Evolutionary conservation across 2,888 invertebrate genomes (phyloP), one percentile per base, ranked within the genome.

Genomic region (Andrena haemorrhoa): DNA sequence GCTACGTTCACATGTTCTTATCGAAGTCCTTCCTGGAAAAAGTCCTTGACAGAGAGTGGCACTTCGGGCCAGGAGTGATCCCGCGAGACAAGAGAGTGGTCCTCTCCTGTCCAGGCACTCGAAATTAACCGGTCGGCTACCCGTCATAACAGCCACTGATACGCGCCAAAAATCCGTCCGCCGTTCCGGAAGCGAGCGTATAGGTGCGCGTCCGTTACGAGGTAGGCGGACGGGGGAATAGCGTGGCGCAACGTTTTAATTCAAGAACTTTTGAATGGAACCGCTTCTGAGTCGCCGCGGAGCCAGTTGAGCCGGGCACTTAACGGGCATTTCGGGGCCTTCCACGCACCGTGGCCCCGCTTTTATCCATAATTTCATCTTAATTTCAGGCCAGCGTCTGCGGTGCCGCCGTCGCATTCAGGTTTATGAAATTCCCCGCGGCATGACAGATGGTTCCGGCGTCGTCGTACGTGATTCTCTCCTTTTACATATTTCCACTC

Each of bases 21-120:
- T 90, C 90, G 86, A 88, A 90, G 84, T 90, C 84, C 87, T 90
- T 90, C 90, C 84, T 78, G 83, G 90, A 90, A 90, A 86, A 86
- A 85, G 84, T 87, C 82, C 89, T 90, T 84, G 87, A 65, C 80
- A 71, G 78, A 68, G 82, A 84, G 84, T 83, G 86, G 82, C 82
- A 79, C 83, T 88, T 78, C 68, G 79, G 69, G 77, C 69, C 69
- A 70, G 64, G 70, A 84, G 80, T 70, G 86, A 89, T 89, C 79
- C 47, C 83, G 78, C 82, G 84, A 86, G 88, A 89, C 87, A 86
- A 89, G 88, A 84, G 82, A 79, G 77, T 35, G 76, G 75, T 58
- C 70, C 75, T 31, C 61, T 75, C 71, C 10, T 23, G 71, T 47
- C 84, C 49, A 56, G 78, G 31, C 47, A 65, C 73, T 79, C 85